Base-by-base conservation (phyloP, 2,113 vertebrate genomes). In the Rafetus swinhoei region DNA sequence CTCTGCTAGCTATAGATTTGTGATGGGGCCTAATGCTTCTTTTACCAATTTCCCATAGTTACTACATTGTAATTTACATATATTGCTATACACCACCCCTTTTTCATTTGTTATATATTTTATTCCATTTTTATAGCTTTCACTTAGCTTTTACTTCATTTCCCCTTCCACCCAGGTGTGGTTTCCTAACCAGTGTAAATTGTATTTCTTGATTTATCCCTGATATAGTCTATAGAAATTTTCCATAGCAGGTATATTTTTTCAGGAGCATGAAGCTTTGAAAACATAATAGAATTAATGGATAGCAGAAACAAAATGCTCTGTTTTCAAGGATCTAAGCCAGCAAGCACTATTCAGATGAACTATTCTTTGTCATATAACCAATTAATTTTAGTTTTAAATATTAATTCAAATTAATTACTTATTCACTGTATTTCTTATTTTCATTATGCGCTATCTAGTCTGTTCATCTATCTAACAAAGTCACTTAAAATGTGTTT, bases 381-480 rank as follows among this genome's bases (percentile, higher is more conserved):
- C 21, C 8, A 72, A 76, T 35, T 85, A 0, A 69, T 89, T 56
- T 79, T 90, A 93, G 39, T 74, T 65, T 60, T 62, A 81, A 19
- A 82, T 94, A 92, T 86, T 65, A 65, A 9, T 55, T 88, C 59
- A 27, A 2, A 62, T 4, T 2, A 29, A 54, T 81, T 69, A 86
- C 1, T 80, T 60, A 80, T 85, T 50, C 3, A 82, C n/a, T 56
- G 35, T 1, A 1, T 14, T 93, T 91, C 85, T 39, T 62, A 12
- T 32, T 1, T 60, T 32, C 25, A 39, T 92, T 82, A 52, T 72
- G 1, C 25, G 81, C 18, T 86, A 59, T 62, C 45, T 45, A 45
- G 5, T 80, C 39, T 79, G 52, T 65, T 96, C 87, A 90, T 53
- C 72, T 93, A 69, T 87, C 54, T 94, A 91, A 96, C 50, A 24